Percentiles rank a stretch among this genome's conserved stretches.
Evolutionary conservation across 2,113 vertebrate genomes (phyloP).

Genomic region (Microcebus ravelobensis): DNA sequence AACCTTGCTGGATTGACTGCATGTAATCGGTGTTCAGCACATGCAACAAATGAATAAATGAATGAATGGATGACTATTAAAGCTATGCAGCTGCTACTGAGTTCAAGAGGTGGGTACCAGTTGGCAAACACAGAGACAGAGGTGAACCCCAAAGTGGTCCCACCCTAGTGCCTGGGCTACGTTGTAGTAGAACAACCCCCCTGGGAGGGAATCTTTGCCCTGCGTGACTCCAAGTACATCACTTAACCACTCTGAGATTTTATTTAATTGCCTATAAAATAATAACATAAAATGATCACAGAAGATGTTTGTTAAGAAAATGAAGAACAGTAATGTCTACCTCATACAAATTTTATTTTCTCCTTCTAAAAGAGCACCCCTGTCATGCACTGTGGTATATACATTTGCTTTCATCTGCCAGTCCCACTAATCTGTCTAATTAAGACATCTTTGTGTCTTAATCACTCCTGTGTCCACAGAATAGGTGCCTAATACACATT

Average conservation of each 20-base stretch:
- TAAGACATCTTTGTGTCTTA: background rate
- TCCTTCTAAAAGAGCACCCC: background rate
- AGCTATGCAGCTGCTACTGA: background rate
- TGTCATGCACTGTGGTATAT: background rate
- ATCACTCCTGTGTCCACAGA: background rate
- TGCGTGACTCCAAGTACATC: background rate
- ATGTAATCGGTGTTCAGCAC: background rate
- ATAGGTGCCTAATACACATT: background rate
- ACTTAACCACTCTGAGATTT: background rate
- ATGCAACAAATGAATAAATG: background rate
- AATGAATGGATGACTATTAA: background rate
- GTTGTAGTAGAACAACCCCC: background rate
- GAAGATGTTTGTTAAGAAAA: background rate
- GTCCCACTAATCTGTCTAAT: background rate
- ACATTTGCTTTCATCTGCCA: background rate
- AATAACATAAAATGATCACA: background rate
- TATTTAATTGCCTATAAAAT: background rate
- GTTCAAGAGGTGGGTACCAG: background rate
- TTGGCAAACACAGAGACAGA: background rate
- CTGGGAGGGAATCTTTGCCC: background rate
- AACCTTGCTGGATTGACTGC: background rate
- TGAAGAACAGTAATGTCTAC: background rate
- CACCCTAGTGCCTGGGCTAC: background rate
- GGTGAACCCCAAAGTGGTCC: background rate
- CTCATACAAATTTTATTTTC: background rate